These are phyloP conservation scores for Acanthiza pusilla DNA, from an alignment of 2,797 vertebrate genomes.

Conservation along the genomic window DNA sequence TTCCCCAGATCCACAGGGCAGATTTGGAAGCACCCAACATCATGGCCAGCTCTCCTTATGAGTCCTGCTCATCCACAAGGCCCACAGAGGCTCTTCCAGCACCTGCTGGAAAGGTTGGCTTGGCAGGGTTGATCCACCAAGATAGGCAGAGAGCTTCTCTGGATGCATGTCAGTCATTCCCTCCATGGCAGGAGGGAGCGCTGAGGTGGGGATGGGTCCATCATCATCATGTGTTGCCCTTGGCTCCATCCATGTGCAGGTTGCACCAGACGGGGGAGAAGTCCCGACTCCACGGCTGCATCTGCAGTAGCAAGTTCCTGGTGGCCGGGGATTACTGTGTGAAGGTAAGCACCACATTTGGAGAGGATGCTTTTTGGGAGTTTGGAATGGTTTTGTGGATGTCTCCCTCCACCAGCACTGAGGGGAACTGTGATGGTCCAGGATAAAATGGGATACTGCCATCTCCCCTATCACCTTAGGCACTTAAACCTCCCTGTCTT, in stretches of 20 bases:
- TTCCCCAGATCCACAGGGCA: not conserved
- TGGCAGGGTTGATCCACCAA: not conserved
- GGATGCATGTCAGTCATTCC: not conserved
- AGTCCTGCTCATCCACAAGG: not conserved
- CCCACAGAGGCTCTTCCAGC: not conserved
- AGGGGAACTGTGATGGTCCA: not conserved
- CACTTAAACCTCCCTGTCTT: not conserved
- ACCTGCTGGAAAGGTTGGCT: not conserved
- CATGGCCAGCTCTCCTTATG: accelerated
- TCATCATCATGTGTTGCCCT: not conserved
- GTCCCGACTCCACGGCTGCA: slow-evolving; percentile 79
- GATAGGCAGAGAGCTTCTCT: not conserved
- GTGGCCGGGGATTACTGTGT: slow-evolving; percentile 81
- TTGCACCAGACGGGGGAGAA: slow-evolving; percentile 82
- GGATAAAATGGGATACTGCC: not conserved
- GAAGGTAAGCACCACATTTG: slow-evolving; percentile 75
- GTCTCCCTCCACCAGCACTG: not conserved
- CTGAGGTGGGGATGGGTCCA: accelerated
- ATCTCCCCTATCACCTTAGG: not conserved
- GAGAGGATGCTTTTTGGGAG: not conserved
- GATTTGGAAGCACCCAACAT: not conserved
- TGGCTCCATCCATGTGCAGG: slow-evolving; percentile 57
- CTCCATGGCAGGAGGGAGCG: not conserved
- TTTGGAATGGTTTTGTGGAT: not conserved
- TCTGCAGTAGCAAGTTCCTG: slow-evolving; percentile 85